Base-by-base conservation (phyloP, 2,797 vertebrate species). In the Poeciliopsis presidionis region DNA sequence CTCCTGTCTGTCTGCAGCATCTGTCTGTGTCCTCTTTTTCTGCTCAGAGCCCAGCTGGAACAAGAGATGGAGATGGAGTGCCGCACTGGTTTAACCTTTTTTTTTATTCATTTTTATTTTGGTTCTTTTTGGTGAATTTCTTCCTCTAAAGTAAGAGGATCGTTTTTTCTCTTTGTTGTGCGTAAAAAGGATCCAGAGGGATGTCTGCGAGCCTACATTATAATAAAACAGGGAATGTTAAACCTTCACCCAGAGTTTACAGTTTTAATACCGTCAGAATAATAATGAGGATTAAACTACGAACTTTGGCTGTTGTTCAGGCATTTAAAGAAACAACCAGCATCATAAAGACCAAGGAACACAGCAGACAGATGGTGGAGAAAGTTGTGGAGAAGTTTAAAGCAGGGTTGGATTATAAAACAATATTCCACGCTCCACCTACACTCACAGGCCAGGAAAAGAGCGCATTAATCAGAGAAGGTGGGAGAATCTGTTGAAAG, bases 41-140 rank as follows among this genome's bases (percentile, higher is more conserved):
- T 84, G 79, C 77, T 76, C 90, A 86, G 90, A 86, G 89, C 88
- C 84, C 88, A 88, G 49, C 82, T 71, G 20, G 84, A 78, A 67
- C 55, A 51, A 72, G 78, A 73, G 53, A 63, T 2, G 4, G 74
- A 84, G 84, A 63, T 73, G 45, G 18, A 36, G 63, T 72, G 75
- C 82, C 74, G 49, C 36, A 28, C 30, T 80, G 57, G 41, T 75
- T 67, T 46, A 6, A 28, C 5, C 36, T 47, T 78, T 39, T 20
- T 33, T 39, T 16, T 43, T 9, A 16, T n/a, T 22, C n/a, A 1
- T 75, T 76, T 65, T 69, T 81, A 78, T 81, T 77, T 53, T 67
- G 46, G 20, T 25, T 77, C 43, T 75, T 78, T 70, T n/a, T n/a
- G n/a, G n/a, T n/a, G n/a, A n/a, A 12, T 12, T 43, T 59, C 36